A percentile compares a stretch with the other conserved stretches of the same genome.
These are phyloP conservation scores for Butorides virescens DNA, from an alignment of 2,113 vertebrate species.

Conservation along the genomic window DNA sequence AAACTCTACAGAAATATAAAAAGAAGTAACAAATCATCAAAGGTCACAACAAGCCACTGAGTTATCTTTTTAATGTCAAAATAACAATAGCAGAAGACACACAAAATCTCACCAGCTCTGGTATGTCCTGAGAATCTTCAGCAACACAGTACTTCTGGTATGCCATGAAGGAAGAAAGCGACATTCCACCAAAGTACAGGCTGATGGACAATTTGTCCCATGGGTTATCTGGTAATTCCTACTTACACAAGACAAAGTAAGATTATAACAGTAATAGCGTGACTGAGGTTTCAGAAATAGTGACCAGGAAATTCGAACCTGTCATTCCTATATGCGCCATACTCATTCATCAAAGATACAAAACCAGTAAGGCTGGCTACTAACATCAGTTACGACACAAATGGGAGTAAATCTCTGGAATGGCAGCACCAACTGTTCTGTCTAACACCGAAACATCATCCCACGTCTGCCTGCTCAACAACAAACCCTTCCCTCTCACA, in stretches of 20 bases:
- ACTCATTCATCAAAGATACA: neutral
- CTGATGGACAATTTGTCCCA: conserved; percentile 72
- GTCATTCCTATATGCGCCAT: neutral
- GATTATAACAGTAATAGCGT: accelerated
- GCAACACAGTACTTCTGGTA: conserved; percentile 75
- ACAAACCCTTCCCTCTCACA: neutral
- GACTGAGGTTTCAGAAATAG: neutral
- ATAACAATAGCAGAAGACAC: neutral
- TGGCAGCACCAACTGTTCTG: neutral
- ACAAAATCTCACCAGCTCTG: conserved; percentile 57
- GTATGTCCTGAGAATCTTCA: conserved; percentile 43
- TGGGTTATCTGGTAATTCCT: conserved; percentile 80
- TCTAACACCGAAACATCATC: neutral
- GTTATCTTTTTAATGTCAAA: neutral
- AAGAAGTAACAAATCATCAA: neutral
- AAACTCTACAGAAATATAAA: neutral
- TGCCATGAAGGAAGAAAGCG: conserved; percentile 83
- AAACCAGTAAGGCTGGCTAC: neutral
- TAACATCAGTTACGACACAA: neutral
- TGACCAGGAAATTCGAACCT: neutral
- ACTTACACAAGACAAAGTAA: conserved; percentile 1
- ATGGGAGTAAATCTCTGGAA: neutral
- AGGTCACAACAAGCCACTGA: neutral
- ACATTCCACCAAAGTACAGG: conserved; percentile 81
- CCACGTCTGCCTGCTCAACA: neutral